phyloP scores from a whole-genome alignment of 2,888 invertebrate species.

The Meliscaeva auricollis region DNA sequence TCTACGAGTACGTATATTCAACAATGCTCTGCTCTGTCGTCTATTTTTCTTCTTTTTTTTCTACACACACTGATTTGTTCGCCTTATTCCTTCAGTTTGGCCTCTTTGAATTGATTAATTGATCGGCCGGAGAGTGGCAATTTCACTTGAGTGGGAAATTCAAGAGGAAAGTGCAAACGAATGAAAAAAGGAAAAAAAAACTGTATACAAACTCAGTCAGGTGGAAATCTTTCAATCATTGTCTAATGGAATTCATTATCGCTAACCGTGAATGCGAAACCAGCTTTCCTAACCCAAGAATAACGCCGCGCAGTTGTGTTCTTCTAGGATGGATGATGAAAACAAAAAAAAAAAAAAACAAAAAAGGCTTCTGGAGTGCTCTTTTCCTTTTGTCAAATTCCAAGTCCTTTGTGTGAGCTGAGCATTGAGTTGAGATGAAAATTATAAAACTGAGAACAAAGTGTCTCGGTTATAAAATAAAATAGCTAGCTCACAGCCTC shows the following conservation, averaged over 20 bases:
- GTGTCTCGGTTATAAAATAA: slow-evolving; percentile 51
- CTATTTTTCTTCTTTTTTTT: slow-evolving; percentile 17
- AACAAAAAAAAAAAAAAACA: not conserved
- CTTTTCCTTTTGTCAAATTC: slow-evolving; percentile 54
- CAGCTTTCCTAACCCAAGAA: not conserved
- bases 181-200: not conserved
- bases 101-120: slow-evolving; percentile 68
- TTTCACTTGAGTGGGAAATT: slow-evolving; percentile 47
- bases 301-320: not conserved
- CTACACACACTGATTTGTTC: slow-evolving; percentile 57
- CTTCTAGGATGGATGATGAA: slow-evolving; percentile 7
- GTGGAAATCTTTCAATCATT: slow-evolving; percentile 74
- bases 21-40: not conserved
- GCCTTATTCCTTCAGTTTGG: slow-evolving; percentile 33
- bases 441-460: not conserved
- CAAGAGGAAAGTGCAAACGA: slow-evolving; percentile 32
- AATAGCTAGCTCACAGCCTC: not conserved
- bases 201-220: slow-evolving; percentile 52
- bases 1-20: too few species aligned
- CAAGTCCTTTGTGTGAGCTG: slow-evolving; percentile 38
- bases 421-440: slow-evolving; percentile 29
- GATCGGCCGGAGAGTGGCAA: slow-evolving; percentile 64
- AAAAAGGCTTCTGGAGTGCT: slow-evolving; percentile 56
- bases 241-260: slow-evolving; percentile 74
- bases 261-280: slow-evolving; percentile 45